Conservation (phyloP, 2,113 vertebrate genomes). For the Hystrix brachyura region DNA sequence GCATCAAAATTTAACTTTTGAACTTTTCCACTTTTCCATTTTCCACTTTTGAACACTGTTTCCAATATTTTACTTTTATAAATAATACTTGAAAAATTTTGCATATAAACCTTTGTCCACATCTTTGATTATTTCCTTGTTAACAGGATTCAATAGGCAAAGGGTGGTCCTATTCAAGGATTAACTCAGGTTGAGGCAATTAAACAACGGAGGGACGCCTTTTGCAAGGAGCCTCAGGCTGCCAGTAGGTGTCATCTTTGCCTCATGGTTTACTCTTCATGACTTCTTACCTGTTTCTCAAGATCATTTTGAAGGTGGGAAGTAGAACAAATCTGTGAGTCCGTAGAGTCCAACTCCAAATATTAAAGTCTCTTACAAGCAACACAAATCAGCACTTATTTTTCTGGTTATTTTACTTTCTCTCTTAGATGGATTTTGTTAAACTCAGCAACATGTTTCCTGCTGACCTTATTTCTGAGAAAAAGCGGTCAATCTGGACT, state of each 20-base stretch:
- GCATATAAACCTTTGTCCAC: neutral
- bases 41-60: neutral
- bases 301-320: neutral
- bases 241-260: constrained; percentile 75
- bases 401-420: neutral
- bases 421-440: neutral
- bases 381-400: neutral
- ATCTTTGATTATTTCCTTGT: constrained; percentile 11
- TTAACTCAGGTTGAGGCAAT: neutral
- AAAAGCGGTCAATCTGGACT: neutral
- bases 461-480: constrained; percentile 55
- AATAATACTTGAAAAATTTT: neutral
- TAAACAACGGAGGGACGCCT: neutral
- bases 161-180: neutral
- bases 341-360: neutral
- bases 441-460: neutral
- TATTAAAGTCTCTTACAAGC: neutral
- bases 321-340: constrained; percentile 1
- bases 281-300: neutral
- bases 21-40: too few relatives aligned
- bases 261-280: neutral
- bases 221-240: neutral
- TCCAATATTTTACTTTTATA: constrained; percentile 21
- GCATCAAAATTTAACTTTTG: neutral
- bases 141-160: neutral